Evolutionary conservation across 2,888 invertebrate genomes (phyloP), one percentile per base, ranked within the genome.

Genomic region (Eupeodes luniger): DNA sequence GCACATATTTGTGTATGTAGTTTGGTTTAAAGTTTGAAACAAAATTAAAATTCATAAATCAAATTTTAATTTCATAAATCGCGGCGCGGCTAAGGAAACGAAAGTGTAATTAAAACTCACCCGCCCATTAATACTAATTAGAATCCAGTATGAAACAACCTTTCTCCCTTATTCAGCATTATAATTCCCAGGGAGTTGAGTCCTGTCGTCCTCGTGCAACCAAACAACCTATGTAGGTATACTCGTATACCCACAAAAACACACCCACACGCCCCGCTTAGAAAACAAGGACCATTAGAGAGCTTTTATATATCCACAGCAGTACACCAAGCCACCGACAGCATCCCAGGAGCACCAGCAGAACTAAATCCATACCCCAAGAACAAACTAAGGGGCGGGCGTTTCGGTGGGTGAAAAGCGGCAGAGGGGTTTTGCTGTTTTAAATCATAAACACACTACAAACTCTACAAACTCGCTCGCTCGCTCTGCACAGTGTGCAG

Each of bases 1-100:
- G 5, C 5, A 9, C 40, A 40, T 7, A 40, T 7, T 40, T 57
- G 19, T 2, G 1, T 11, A 27, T 12, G 5, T 59, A 59, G 44
- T 51, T 66, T 49, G 11, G 40, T 55, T 81, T 82, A 78, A 69
- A 84, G 74, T 61, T 84, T 61, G 16, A 57, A 77, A 64, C 81
- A 69, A 88, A 88, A 88, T 88, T 88, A 88, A 85, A 88, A 88
- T 88, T 85, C 88, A 88, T 88, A 88, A 88, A 88, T 88, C 88
- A 88, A 85, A 81, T 88, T 88, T 88, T 88, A 85, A 88, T 88
- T 88, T 85, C 85, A 85, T 88, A 85, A 85, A 88, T 85, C 88
- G 85, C 75, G 81, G 81, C 55, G 27, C 85, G 85, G 85, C 88
- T 79, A 84, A 88, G 87, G 87, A 88, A 84, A 84, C 84, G 88